These are phyloP conservation scores for Camponotus floridanus DNA, from an alignment of 1,140 invertebrate genomes.

Conservation along the genomic window DNA sequence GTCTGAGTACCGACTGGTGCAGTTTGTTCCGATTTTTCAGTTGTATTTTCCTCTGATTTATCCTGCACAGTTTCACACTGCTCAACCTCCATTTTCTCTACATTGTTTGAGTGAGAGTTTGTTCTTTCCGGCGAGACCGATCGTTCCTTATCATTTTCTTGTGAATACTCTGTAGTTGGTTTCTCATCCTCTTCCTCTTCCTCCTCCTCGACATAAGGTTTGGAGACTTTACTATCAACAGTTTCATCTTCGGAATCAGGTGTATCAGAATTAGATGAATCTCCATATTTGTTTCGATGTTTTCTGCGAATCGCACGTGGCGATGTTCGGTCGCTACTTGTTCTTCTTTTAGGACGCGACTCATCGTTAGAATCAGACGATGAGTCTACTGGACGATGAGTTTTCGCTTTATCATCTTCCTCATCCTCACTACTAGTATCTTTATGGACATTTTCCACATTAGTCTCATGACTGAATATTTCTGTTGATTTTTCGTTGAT, in stretches of 20 bases:
- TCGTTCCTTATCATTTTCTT: slow-evolving; percentile 61
- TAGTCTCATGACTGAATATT: slow-evolving; percentile 53
- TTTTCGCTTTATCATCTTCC: slow-evolving; percentile 68
- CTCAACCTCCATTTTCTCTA: slow-evolving; percentile 55
- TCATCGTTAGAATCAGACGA: slow-evolving; percentile 76
- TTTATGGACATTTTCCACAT: slow-evolving; percentile 65
- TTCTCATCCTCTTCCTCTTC: slow-evolving; percentile 60
- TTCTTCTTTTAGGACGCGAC: slow-evolving; percentile 49
- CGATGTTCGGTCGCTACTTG: slow-evolving; percentile 62
- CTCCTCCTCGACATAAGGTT: slow-evolving; percentile 64
- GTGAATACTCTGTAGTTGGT: slow-evolving; percentile 52
- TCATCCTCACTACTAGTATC: slow-evolving; percentile 75
- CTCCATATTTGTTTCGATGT: slow-evolving; percentile 81
- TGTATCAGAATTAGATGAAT: slow-evolving; percentile 82
- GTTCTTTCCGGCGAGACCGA: slow-evolving; percentile 67
- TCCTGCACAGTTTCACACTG: slow-evolving; percentile 67
- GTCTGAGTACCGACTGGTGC: slow-evolving; percentile 44
- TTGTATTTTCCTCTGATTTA: slow-evolving; percentile 59
- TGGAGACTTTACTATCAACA: slow-evolving; percentile 69
- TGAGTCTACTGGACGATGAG: slow-evolving; percentile 66
- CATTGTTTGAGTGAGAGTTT: slow-evolving; percentile 66
- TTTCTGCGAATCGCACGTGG: slow-evolving; percentile 76
- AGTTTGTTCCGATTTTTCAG: slow-evolving; percentile 70
- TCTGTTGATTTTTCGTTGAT: slow-evolving; percentile 47
- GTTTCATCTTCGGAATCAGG: slow-evolving; percentile 81